Percentiles rank a stretch among this genome's conserved stretches.
Conservation (phyloP, 2,113 vertebrate species). For the Chionodraco myersi region DNA sequence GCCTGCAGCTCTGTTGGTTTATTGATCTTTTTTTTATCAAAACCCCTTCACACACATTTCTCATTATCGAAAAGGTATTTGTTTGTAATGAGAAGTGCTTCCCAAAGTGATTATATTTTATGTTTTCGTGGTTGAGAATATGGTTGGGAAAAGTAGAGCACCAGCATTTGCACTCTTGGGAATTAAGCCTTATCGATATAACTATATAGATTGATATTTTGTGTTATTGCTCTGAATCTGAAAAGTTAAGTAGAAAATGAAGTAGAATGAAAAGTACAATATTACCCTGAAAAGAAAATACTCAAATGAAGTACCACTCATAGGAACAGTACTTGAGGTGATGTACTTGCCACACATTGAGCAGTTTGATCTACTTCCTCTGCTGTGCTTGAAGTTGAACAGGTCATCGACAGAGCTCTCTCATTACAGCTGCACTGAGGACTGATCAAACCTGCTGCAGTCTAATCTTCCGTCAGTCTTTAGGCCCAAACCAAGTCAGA, state of each 20-base stretch:
- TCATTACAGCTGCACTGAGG: neutral
- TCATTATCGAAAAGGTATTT: too few species aligned
- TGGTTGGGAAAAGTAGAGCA: too few species aligned
- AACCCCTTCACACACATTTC: too few species aligned
- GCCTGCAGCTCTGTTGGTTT: too few species aligned
- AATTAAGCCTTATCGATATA: too few species aligned
- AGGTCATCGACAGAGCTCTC: neutral
- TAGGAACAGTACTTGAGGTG: neutral
- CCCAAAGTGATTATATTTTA: too few species aligned
- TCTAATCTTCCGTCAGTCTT: slow-evolving; percentile 24
- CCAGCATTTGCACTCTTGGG: too few species aligned
- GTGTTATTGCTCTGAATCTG: too few species aligned
- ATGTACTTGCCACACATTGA: neutral
- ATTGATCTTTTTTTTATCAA: too few species aligned
- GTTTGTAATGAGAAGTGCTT: too few species aligned
- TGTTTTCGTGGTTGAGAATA: too few species aligned
- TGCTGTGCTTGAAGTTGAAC: neutral
- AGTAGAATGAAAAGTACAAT: neutral
- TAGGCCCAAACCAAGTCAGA: slow-evolving; percentile 17
- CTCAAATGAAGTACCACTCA: neutral
- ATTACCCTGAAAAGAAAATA: neutral
- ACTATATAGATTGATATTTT: too few species aligned
- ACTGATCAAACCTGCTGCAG: slow-evolving; percentile 15
- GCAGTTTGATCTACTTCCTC: neutral
- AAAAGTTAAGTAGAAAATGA: neutral